Evolutionary conservation across 2,888 invertebrate genomes (phyloP), one percentile per base, ranked within the genome.

Genomic region (Rhabditoides inermis): DNA sequence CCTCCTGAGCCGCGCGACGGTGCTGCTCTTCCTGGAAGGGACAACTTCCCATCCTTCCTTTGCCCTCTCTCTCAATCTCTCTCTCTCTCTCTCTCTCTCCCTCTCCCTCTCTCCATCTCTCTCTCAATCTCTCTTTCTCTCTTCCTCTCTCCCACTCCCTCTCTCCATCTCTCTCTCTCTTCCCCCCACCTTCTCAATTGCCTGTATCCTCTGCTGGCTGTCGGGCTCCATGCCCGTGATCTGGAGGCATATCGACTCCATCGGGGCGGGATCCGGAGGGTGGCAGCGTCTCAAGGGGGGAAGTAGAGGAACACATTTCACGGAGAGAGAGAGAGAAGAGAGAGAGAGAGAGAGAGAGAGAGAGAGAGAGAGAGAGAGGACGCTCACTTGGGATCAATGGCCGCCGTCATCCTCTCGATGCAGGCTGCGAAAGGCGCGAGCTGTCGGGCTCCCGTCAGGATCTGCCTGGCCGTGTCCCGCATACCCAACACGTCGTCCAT

Each of bases 191-290:
- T 61, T 64, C 36, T 67, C 60, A 36, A 67, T 65, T 0, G 67
- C 67, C 40, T 57, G 49, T 12, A 63, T 63, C 26, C 65, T 42
- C 10, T 50, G 51, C 28, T 61, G 72, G 46, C 77, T 77, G 61
- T 79, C 77, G 27, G 78, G 78, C 30, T 75, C 76, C 47, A 79
- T 74, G 18, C 76, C 77, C 41, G 61, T 57, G 37, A 79, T 79
- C 58, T 78, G 74, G 37, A 60, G 46, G 51, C 76, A 76, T 25
- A 76, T 76, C 40, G 66, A 64, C 49, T 76, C 76, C 76, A 76
- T 76, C 36, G 76, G 76, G 5, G 75, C 70, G 4, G 63, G 69
- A 25, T 68, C 65, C 1, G 69, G 68, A 3, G 68, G 59, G 44
- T 67, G 67, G 25, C 61, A 61, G 7, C 67, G 55, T 48, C 65